These are phyloP conservation scores for Plectrocnemia conspersa DNA, from an alignment of 1,140 invertebrate species.

Conservation along the genomic window DNA sequence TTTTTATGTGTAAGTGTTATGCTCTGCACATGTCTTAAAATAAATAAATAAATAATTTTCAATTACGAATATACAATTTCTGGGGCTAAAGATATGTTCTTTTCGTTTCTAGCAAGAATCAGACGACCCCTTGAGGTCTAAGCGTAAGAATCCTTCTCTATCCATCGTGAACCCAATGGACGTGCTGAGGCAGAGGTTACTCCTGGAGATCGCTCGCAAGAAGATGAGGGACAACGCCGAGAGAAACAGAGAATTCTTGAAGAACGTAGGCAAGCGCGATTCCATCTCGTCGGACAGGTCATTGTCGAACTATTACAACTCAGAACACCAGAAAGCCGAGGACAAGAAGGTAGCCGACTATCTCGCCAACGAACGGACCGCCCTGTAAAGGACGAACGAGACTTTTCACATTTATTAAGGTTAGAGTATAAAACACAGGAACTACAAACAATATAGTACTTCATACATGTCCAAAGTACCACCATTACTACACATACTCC, in stretches of 20 bases:
- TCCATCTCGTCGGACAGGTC: not conserved
- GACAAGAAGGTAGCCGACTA: slow-evolving; percentile 18
- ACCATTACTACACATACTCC: too few species aligned
- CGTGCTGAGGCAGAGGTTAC: slow-evolving; percentile 66
- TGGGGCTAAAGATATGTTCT: too few species aligned
- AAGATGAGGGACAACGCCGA: slow-evolving; percentile 61
- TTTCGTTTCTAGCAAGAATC: slow-evolving; percentile 18
- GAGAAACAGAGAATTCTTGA: slow-evolving; percentile 53
- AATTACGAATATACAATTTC: too few species aligned
- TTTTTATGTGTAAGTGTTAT: too few species aligned
- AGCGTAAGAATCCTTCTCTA: slow-evolving; percentile 62
- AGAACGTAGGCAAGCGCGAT: slow-evolving; percentile 56
- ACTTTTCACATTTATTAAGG: not conserved
- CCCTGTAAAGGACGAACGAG: slow-evolving; percentile 24
- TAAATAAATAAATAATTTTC: not conserved
- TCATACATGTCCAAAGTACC: too few species aligned
- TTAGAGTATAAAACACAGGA: not conserved
- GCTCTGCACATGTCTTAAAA: too few species aligned
- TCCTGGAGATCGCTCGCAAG: slow-evolving; percentile 69
- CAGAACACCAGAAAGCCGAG: slow-evolving; percentile 15
- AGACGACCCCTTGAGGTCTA: slow-evolving; percentile 38
- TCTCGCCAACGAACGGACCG: slow-evolving; percentile 16
- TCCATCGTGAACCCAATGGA: slow-evolving; percentile 76
- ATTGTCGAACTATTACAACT: slow-evolving; percentile 9
- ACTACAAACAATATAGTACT: too few species aligned